These are phyloP conservation scores for Corythaeola cristata DNA, from an alignment of 2,113 vertebrate genomes.

Conservation along the genomic window DNA sequence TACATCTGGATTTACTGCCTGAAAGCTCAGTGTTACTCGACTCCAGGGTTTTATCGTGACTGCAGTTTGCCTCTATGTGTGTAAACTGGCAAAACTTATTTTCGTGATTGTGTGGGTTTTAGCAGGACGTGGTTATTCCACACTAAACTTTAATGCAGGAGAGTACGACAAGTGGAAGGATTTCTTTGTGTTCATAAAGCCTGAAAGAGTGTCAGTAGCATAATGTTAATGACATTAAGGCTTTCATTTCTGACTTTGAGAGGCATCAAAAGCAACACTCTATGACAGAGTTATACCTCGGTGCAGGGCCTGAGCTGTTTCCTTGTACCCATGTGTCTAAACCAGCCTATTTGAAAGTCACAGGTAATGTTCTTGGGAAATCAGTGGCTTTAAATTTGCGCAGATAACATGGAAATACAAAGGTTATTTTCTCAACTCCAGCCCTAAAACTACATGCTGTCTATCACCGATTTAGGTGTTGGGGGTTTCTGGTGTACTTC, in stretches of 20 bases:
- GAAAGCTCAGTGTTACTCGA: not conserved
- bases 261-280: not conserved
- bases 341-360: not conserved
- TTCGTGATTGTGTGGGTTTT: not conserved
- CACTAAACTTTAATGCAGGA: not conserved
- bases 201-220: not conserved
- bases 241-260: not conserved
- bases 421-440: not conserved
- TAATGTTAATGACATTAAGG: not conserved
- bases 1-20: not conserved
- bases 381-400: not conserved
- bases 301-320: not conserved
- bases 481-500: not conserved
- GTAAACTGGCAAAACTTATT: not conserved
- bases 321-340: not conserved
- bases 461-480: not conserved
- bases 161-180: not conserved
- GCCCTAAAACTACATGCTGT: not conserved
- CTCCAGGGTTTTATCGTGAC: not conserved
- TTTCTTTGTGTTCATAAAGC: not conserved
- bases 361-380: not conserved
- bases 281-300: rapidly evolving
- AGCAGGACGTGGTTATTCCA: not conserved
- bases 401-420: no score
- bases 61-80: not conserved